Evolutionary conservation across 92 coral and sea anemone genomes (phyloP).

Genomic region (Phenganax stokvisi): DNA sequence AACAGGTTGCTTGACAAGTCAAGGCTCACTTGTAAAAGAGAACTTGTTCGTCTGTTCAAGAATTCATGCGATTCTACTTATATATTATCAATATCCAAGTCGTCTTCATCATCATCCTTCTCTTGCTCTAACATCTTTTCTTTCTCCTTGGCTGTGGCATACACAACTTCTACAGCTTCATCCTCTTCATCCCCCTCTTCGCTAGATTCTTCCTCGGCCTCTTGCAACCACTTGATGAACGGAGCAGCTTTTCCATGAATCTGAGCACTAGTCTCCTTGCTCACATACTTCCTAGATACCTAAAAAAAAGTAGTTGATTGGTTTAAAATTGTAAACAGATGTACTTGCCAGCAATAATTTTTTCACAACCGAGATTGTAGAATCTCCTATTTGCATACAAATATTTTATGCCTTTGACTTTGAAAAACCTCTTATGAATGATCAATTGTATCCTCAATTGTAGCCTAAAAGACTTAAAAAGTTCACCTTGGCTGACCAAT

Average conservation of each 20-base stretch:
- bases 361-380: too few relatives aligned
- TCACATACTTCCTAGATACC: constrained; percentile 95
- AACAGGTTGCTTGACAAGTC: too few relatives aligned
- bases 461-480: too few relatives aligned
- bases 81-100: constrained; percentile 91
- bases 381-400: too few relatives aligned
- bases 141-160: constrained; percentile 70
- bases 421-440: too few relatives aligned
- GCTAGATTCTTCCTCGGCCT: constrained; percentile 94
- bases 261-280: constrained; percentile 68
- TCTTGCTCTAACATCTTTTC: constrained; percentile 53
- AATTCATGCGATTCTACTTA: constrained; percentile 6
- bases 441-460: too few relatives aligned
- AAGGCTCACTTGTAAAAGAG: not conserved
- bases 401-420: too few relatives aligned
- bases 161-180: constrained; percentile 78
- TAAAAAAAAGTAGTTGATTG: constrained; percentile 22
- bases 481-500: constrained; percentile 90
- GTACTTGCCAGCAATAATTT: too few relatives aligned
- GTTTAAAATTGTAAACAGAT: not conserved
- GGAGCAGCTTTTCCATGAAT: constrained; percentile 91
- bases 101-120: constrained; percentile 59
- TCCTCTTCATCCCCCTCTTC: constrained; percentile 72
- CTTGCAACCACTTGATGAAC: constrained; percentile 88
- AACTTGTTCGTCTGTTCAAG: not conserved